Evolutionary conservation across 2,113 vertebrate species (phyloP), one percentile per base, ranked within the genome.

Genomic region (Albula goreensis): DNA sequence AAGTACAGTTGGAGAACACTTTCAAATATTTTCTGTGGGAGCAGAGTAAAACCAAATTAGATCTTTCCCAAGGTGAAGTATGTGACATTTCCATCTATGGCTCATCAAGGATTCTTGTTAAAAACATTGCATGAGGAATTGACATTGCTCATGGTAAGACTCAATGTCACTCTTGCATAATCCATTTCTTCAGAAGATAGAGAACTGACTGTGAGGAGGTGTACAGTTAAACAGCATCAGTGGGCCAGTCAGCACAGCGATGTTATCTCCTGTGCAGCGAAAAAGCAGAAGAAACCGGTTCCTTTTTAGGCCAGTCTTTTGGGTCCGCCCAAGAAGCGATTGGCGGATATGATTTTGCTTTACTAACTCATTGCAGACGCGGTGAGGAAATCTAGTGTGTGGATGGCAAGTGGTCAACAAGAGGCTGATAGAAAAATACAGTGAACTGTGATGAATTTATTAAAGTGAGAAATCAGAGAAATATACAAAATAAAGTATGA

Each of bases 221-320:
- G 8, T 50, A 49, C 51, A 56, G 60, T 52, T 85, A 48, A 60
- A 83, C 56, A 86, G 77, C 66, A 78, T 50, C 60, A 52, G 12
- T 70, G 5, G 63, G 49, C 41, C 19, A 52, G 78, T 51, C 83
- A 79, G 22, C 57, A 60, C 31, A 10, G 1, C 77, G 83, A 85
- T 80, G 25, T 50, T 77, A 87, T 88, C 85, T 49, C 53, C 11
- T 56, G 50, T 0, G 77, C 19, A 31, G 8, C 82, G 15, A 57
- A 79, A 90, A 89, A 90, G 85, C 86, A 87, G 51, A 90, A 85
- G 52, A 87, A 48, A 50, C 79, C 17, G 22, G 80, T 91, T 90
- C 90, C 88, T 88, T 78, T 86, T 89, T 84, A 88, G 50, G 52
- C 8, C 13, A 74, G 63, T 78, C 87, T 78, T 79, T 80, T 48